These are phyloP conservation scores for Acronicta aceris DNA, from an alignment of 2,888 invertebrate genomes.

Conservation along the genomic window DNA sequence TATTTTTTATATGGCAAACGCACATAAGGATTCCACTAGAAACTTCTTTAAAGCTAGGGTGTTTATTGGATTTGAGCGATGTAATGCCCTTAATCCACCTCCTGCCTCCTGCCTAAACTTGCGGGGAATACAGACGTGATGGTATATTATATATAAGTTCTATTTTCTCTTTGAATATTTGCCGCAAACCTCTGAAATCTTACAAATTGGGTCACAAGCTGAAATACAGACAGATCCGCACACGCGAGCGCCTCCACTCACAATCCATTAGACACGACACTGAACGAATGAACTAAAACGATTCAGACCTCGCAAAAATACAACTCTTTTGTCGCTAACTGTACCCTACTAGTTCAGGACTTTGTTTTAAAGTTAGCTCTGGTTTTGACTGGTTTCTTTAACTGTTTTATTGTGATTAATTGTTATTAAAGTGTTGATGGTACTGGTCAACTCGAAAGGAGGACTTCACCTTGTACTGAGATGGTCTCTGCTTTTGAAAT, in stretches of 20 bases:
- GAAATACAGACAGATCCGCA: constrained; percentile 67
- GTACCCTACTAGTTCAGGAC: constrained; percentile 26
- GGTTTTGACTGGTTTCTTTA: constrained; percentile 1
- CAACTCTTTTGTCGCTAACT: constrained; percentile 58
- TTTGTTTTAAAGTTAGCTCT: constrained; percentile 38
- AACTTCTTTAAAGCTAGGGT: too few relatives aligned
- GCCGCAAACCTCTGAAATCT: background rate
- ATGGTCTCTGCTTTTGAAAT: too few relatives aligned
- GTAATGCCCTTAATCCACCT: too few relatives aligned
- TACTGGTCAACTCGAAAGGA: too few relatives aligned
- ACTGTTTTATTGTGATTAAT: background rate
- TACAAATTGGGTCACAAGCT: constrained; percentile 31
- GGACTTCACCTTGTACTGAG: too few relatives aligned
- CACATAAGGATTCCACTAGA: too few relatives aligned
- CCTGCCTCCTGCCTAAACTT: too few relatives aligned
- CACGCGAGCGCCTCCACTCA: constrained; percentile 75
- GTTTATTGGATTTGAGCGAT: too few relatives aligned
- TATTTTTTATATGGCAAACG: too few relatives aligned
- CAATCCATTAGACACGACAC: constrained; percentile 79
- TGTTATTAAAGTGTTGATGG: background rate
- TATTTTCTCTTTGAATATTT: too few relatives aligned
- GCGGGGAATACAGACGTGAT: too few relatives aligned
- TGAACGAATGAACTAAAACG: constrained; percentile 73
- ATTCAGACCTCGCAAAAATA: constrained; percentile 67
- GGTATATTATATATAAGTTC: too few relatives aligned